Evolutionary conservation across 64 coral and sea anemone genomes (phyloP).

Genomic region (Actinia equina): DNA sequence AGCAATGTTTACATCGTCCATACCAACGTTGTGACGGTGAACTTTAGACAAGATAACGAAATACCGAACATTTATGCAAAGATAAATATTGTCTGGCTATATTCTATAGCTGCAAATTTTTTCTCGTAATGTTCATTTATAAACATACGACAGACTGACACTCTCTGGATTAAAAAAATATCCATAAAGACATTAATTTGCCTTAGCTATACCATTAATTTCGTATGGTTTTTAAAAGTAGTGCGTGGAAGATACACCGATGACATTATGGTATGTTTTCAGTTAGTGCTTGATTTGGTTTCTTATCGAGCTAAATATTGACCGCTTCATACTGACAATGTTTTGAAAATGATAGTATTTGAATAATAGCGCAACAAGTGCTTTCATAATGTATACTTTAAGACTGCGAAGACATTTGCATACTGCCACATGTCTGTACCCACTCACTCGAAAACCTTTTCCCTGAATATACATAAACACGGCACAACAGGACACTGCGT

Average conservation of each 20-base stretch:
- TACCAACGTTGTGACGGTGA: conserved; percentile 24
- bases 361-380: background rate
- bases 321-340: background rate
- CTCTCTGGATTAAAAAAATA: background rate
- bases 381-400: background rate
- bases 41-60: conserved; percentile 24
- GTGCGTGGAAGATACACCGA: no score
- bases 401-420: background rate
- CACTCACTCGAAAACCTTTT: background rate
- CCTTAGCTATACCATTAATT: background rate
- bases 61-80: background rate
- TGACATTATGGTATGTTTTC: no score
- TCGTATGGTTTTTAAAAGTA: background rate
- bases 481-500: background rate
- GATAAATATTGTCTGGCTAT: conserved; percentile 1
- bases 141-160: background rate
- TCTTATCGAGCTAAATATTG: no score
- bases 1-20: conserved; percentile 30
- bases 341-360: background rate
- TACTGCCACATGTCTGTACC: background rate
- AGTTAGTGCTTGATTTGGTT: no score
- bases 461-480: conserved; percentile 8
- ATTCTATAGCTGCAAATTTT: background rate
- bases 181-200: background rate
- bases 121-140: background rate